These are phyloP conservation scores for Trachops cirrhosus DNA, from an alignment of 2,797 vertebrate species.

Conservation along the genomic window DNA sequence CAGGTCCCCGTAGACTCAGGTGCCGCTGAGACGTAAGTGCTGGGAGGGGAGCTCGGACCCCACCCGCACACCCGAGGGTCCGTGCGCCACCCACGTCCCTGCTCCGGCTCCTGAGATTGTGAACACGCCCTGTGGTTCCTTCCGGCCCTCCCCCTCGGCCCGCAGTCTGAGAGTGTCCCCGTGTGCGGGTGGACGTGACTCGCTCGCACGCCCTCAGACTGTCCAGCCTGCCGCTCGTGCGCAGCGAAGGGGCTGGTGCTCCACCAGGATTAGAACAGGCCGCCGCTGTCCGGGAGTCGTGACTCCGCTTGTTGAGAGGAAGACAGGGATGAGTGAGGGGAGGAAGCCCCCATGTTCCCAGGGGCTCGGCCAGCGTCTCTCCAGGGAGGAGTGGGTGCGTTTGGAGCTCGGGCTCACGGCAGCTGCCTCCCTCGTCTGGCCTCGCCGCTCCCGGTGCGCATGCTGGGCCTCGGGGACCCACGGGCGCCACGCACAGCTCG, in stretches of 20 bases:
- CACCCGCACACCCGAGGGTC: too few species aligned
- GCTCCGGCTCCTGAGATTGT: rapidly evolving
- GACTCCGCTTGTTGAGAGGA: neutral
- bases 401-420: constrained; percentile 68
- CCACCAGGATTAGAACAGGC: neutral
- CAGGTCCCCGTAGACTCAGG: constrained; percentile 79
- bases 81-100: too few species aligned
- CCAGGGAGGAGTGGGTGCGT: constrained; percentile 68
- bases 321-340: constrained; percentile 64
- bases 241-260: neutral
- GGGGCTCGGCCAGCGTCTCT: constrained; percentile 61
- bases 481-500: constrained; percentile 80
- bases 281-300: neutral
- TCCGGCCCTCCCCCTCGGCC: too few species aligned
- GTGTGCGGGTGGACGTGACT: rapidly evolving
- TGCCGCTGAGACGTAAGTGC: constrained; percentile 79
- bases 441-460: constrained; percentile 70
- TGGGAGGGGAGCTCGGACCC: too few species aligned
- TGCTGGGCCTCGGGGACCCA: constrained; percentile 75
- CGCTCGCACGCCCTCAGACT: rapidly evolving
- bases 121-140: neutral
- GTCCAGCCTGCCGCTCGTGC: neutral
- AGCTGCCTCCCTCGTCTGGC: constrained; percentile 68
- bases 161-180: neutral
- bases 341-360: constrained; percentile 66